Evolutionary conservation across 2,797 vertebrate genomes (phyloP), one percentile per base, ranked within the genome.

Genomic region (Microctenopoma steveboyesi): DNA sequence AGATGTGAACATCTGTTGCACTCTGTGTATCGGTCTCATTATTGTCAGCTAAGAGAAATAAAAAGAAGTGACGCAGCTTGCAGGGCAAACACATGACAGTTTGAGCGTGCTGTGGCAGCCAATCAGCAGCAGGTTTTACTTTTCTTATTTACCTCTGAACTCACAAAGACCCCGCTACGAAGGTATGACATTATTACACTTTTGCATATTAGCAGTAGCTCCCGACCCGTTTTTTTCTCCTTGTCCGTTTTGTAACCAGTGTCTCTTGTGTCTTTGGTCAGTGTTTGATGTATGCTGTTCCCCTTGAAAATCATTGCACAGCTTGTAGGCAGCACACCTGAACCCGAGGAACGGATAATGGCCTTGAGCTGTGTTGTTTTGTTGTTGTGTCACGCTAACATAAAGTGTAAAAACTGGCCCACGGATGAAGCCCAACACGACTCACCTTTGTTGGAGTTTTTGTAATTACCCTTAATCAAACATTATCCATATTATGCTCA

Each of bases 101-200:
- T 39, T 12, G 37, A 39, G 37, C 11, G 12, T 39, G 9, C 3
- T 39, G 10, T 18, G 45, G 7, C 16, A 10, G 7, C 37, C 15
- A 9, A 42, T 48, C 22, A 54, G 43, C 68, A 22, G 42, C 43
- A 22, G 22, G 22, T 22, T 22, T 76, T 33, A 35, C 28, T 58
- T 49, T 72, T 2, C 22, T 22, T 22, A 22, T 22, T 45, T 48
- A 46, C 9, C 39, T 57, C 25, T 59, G 39, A 74, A 63, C 50
- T 35, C 55, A 39, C 40, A 25, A 43, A 81, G 74, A 81, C 66
- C 27, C 53, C 2, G 56, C 53, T 22, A 56, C 70, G 72, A 62
- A 79, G 59, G 54, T 75, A 27, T 16, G 48, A 72, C 70, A 74
- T 72, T 67, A 68, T 76, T 60, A 62, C 64, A 39, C 54, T 82